Evolutionary conservation across 2,888 invertebrate genomes (phyloP), one percentile per base, ranked within the genome.

Genomic region (Drosophila hamatofila): DNA sequence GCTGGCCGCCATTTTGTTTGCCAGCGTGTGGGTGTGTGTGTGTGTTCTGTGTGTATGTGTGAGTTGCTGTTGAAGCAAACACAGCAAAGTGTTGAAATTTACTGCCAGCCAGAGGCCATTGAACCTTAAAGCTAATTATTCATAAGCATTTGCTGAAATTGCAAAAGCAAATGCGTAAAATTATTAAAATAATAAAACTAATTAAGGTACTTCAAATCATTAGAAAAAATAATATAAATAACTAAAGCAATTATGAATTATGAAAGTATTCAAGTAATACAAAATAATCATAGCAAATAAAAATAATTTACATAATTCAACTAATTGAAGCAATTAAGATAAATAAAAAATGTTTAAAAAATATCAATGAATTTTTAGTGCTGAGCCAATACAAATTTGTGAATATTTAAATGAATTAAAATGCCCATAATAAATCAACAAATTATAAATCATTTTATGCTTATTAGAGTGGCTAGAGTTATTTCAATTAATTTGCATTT

Each of bases 1-100:
- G 46, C 49, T 62, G 27, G 71, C 57, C 44, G 77, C 73, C 73
- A 74, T 70, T 74, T 72, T 75, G 72, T 70, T 58, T 49, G 49
- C 21, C n/a, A 21, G 33, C 7, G 3, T 35, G 49, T 7, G n/a
- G 23, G n/a, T 27, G 16, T 39, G 25, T 21, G 16, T 42, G 18
- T 44, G 14, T 39, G 23, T n/a, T n/a, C n/a, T 51, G 16, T 25
- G 42, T 21, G 42, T 8, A 25, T 27, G 57, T 44, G 44, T 52
- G 33, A 41, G 35, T 9, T 11, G 56, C 23, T 5, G 33, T 6
- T 41, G 27, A 33, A 42, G 33, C 49, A 39, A 63, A 35, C 57
- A 23, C 35, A 42, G 56, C 52, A 68, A 37, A 41, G 51, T 59
- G 42, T 25, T 62, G 33, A 44, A 60, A 44, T 44, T 61, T 49